These are phyloP conservation scores for Ptiloglossa arizonensis DNA, from an alignment of 1,140 invertebrate species.

Conservation along the genomic window DNA sequence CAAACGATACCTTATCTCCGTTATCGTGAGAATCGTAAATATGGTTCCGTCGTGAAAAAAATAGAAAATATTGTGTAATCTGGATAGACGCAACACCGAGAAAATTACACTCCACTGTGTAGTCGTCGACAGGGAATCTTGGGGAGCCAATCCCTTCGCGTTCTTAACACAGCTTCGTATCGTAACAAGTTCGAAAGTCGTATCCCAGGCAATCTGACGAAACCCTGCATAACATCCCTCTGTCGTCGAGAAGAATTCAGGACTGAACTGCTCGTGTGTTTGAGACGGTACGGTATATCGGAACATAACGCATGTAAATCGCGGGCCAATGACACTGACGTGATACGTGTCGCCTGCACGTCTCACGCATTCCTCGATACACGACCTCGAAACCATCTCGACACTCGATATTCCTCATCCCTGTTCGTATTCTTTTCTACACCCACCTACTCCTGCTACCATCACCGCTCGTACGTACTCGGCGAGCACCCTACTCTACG, in stretches of 20 bases:
- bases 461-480: constrained; percentile 1
- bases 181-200: neutral
- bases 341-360: constrained; percentile 60
- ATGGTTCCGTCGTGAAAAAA: too few relatives aligned
- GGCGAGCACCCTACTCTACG: neutral
- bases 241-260: neutral
- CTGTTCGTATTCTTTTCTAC: neutral
- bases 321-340: constrained; percentile 58
- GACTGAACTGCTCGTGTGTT: neutral
- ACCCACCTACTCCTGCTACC: too few relatives aligned
- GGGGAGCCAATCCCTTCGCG: too few relatives aligned
- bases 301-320: constrained; percentile 68
- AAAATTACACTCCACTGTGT: too few relatives aligned
- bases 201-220: neutral
- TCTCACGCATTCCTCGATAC: constrained; percentile 56
- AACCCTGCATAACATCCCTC: neutral
- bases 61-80: too few relatives aligned
- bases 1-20: too few relatives aligned
- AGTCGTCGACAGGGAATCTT: too few relatives aligned
- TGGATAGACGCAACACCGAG: too few relatives aligned
- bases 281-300: constrained; percentile 43
- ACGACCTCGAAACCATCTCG: constrained; percentile 30
- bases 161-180: neutral
- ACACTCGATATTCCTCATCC: constrained; percentile 40
- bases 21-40: too few relatives aligned